Conservation (phyloP, 2,888 invertebrate species). For the Limnephilus auricula region DNA sequence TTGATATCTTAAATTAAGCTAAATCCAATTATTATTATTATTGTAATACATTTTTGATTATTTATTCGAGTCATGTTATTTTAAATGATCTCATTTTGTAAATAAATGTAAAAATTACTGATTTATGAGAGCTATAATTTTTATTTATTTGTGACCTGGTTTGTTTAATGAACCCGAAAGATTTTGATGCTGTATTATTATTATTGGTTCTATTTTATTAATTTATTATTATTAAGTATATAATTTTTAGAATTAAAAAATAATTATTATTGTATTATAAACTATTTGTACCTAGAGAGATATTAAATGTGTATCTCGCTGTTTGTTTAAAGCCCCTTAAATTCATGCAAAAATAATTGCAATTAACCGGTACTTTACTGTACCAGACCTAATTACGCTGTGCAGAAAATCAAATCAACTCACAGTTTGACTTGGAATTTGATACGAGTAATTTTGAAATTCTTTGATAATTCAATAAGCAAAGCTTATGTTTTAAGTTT, state of each 20-base stretch:
- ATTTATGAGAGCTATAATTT: conserved; percentile 30
- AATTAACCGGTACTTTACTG: background rate
- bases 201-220: conserved; percentile 41
- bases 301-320: conserved; percentile 38
- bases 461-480: conserved; percentile 45
- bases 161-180: background rate
- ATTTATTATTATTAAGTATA: conserved; percentile 33
- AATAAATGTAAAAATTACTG: conserved; percentile 40
- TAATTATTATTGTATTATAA: conserved; percentile 25
- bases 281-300: conserved; percentile 36
- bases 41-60: conserved; percentile 36
- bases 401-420: background rate
- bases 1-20: conserved; percentile 37
- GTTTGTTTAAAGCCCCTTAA: conserved; percentile 7
- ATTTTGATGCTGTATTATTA: conserved; percentile 9
- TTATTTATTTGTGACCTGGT: conserved; percentile 41
- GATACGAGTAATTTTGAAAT: background rate
- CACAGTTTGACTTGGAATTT: background rate
- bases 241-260: background rate
- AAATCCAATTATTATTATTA: background rate
- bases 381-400: background rate
- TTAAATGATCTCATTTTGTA: conserved; percentile 51
- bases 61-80: conserved; percentile 47
- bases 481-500: background rate
- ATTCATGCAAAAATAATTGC: background rate